Percentiles rank a stretch among this genome's conserved stretches.
Conservation (phyloP, 2,113 vertebrate species). For the Planiliza haematocheilus region DNA sequence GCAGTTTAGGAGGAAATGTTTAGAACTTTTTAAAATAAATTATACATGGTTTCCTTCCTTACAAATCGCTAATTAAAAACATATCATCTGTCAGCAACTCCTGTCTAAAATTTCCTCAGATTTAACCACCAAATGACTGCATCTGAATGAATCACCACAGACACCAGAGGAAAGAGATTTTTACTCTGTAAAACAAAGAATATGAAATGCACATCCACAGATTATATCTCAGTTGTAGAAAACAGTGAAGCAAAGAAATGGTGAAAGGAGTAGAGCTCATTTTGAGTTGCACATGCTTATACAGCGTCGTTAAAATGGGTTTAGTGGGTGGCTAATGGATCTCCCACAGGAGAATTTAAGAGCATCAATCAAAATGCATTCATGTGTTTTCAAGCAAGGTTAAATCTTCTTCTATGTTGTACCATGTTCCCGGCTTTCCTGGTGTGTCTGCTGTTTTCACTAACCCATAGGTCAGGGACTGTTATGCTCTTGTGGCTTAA, state of each 20-base stretch:
- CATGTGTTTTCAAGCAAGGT: conserved; percentile 36
- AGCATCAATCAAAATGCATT: conserved; percentile 33
- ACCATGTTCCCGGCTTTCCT: conserved; percentile 16
- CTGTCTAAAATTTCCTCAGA: not conserved
- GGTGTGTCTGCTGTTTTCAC: conserved; percentile 27
- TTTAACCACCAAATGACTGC: not conserved
- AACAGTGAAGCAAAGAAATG: conserved; percentile 5
- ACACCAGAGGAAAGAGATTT: conserved; percentile 7
- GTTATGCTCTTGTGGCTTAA: conserved; percentile 48
- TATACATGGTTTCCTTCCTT: not conserved
- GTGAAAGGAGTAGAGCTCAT: not conserved
- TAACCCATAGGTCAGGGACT: conserved; percentile 54
- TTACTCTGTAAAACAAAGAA: not conserved
- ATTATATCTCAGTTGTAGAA: not conserved
- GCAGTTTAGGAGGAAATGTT: conserved; percentile 1
- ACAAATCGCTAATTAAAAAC: conserved; percentile 14
- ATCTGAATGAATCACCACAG: not conserved
- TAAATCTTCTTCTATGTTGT: conserved; percentile 18
- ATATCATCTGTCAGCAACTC: not conserved
- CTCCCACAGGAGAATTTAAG: not conserved
- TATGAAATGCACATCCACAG: not conserved
- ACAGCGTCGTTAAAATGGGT: conserved; percentile 18
- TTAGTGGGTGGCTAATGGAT: conserved; percentile 16
- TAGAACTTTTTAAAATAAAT: conserved; percentile 7
- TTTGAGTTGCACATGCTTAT: not conserved